phyloP scores from a whole-genome alignment of 2,797 vertebrate genomes.

The Bryconaethiops microstoma region DNA sequence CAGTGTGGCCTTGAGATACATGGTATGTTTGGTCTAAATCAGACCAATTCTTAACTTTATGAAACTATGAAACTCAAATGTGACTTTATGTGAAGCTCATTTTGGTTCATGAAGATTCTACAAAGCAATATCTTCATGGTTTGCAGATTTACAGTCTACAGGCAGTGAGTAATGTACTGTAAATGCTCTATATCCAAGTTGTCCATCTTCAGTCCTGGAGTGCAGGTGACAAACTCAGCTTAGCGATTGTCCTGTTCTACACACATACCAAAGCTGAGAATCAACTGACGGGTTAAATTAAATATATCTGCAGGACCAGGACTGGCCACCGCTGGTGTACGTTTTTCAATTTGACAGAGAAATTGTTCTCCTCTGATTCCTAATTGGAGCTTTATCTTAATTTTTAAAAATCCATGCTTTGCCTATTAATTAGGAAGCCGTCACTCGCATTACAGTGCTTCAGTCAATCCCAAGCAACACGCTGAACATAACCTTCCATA shows the following conservation, averaged over 20 bases:
- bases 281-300: neutral
- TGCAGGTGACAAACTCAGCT: neutral
- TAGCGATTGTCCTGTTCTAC: neutral
- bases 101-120: neutral
- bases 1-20: no score
- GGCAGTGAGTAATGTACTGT: neutral
- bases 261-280: neutral
- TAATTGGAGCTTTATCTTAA: neutral
- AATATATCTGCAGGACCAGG: no score
- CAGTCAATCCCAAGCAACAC: slow-evolving; percentile 24
- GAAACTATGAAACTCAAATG: neutral
- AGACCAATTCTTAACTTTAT: neutral
- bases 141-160: neutral
- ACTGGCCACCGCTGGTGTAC: neutral
- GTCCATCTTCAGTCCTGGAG: neutral
- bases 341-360: neutral
- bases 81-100: no score
- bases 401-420: neutral
- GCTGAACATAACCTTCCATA: slow-evolving; percentile 26
- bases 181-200: neutral
- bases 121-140: neutral
- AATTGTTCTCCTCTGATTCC: neutral
- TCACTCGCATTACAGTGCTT: neutral
- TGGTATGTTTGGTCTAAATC: neutral
- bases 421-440: neutral